Evolutionary conservation across 2,888 invertebrate species (phyloP), one percentile per base, ranked within the genome.

Genomic region (Limnephilus rhombicus): DNA sequence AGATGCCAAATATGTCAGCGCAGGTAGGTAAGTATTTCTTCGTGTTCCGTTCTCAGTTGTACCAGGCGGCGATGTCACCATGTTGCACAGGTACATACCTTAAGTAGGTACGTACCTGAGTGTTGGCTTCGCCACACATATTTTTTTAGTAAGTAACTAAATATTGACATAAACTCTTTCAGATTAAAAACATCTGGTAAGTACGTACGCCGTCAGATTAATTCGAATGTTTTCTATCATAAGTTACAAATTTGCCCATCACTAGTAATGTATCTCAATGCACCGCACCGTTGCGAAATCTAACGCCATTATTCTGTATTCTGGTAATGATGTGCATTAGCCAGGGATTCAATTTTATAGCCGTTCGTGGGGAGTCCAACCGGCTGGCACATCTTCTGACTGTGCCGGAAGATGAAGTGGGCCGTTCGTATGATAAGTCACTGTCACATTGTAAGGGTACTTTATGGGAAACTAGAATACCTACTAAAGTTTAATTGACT

Each of bases 271-370:
- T 81, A 92, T 90, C 45, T 49, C 53, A 34, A 49, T 90, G 68
- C 82, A 87, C 90, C 82, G 45, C 45, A 87, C 86, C 82, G 83
- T 92, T 90, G 90, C 90, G 31, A 34, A 90, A 92, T 92, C 83
- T 92, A 90, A 87, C 88, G 45, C 90, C 90, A 92, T 90, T 92
- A 89, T 89, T 92, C 53, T 29, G 49, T 29, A 82, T 92, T 90
- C 90, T 86, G 90, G 90, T 45, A 90, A 92, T 92, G 80, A 90
- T 88, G 87, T 82, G 68, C 82, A 92, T 92, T 90, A 92, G 80
- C 49, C 83, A 45, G 83, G 86, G 86, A 88, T 91, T 92, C 90
- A 90, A 90, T 92, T 91, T 91, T 91, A 91, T 91, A 83, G 68
- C 90, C 88, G 80, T 92, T 86, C 89, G 80, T 45, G 68, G 68